These are phyloP conservation scores for Eulemur mongoz DNA, from an alignment of 2,797 vertebrate species.

Conservation along the genomic window DNA sequence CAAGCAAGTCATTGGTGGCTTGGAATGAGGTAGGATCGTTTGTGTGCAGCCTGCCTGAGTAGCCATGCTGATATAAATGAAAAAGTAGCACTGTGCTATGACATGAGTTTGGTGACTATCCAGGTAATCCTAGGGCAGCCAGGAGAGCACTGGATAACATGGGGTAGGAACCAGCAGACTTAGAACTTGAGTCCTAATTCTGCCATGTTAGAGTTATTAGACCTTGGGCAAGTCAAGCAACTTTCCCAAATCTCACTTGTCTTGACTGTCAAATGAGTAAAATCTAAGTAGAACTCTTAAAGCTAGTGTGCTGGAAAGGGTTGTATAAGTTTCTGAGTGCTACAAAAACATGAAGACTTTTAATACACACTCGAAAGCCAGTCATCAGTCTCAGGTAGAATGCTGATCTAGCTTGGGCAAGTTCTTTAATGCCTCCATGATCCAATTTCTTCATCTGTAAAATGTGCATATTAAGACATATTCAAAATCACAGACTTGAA, in stretches of 20 bases:
- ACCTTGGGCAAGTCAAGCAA: neutral
- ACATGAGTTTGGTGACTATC: neutral
- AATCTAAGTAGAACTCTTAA: constrained; percentile 1
- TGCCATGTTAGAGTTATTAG: neutral
- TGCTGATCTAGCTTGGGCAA: neutral
- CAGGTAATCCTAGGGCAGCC: neutral
- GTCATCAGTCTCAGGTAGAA: neutral
- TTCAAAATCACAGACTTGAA: constrained; percentile 25
- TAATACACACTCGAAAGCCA: neutral
- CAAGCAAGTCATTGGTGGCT: neutral
- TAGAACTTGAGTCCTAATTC: neutral
- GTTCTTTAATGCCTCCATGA: neutral
- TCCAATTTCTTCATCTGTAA: neutral
- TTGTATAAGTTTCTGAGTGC: neutral
- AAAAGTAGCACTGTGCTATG: neutral
- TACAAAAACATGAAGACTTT: neutral
- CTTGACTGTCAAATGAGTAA: neutral
- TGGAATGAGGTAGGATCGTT: neutral
- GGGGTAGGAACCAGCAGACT: neutral
- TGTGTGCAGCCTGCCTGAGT: neutral
- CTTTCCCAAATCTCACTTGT: neutral
- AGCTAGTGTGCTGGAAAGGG: neutral
- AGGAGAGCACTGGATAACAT: neutral
- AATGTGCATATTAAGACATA: neutral
- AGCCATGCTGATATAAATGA: neutral